Evolutionary conservation across 2,888 invertebrate species (phyloP), one percentile per base, ranked within the genome.

Genomic region (Lacanobia wlatinum): DNA sequence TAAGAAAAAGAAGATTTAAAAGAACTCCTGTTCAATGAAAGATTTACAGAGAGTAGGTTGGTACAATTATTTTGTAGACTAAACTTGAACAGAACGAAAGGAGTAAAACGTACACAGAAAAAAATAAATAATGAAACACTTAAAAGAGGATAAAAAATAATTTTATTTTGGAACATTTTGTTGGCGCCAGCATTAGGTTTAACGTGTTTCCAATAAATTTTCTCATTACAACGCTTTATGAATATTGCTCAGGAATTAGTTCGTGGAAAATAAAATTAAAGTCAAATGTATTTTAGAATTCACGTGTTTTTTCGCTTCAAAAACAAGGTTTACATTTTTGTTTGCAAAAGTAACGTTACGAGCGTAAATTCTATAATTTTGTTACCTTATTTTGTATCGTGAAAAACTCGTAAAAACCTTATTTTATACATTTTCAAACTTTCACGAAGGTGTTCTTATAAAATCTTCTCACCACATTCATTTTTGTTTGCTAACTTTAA

Each of bases 171-270:
- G 66, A 79, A 77, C 55, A 75, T 70, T 78, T 81, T 82, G 77
- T 85, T 87, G 82, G 83, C 78, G 78, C 81, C 78, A 77, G 68
- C 84, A 84, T 88, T 87, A 87, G 80, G 78, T 84, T 88, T 86
- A 85, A 88, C 80, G 81, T 65, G 67, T 87, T 88, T 85, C 81
- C 86, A 87, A 90, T 89, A 88, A 86, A 86, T 87, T 86, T 82
- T 78, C 71, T 82, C 78, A 87, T 84, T 80, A 82, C 76, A 75
- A 62, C 68, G 70, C 80, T 86, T 84, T 78, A 82, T 70, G 62
- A 73, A 61, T 55, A 75, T 63, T 65, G 59, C 58, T 43, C 16
- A 52, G 46, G 23, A 66, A 72, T 72, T 40, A 70, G 34, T 78
- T 62, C 21, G 34, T 21, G 62, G 10, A 28, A 75, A 66, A 66